Base-by-base conservation (phyloP, 1,140 invertebrate species). In the Nixonia krombeini region DNA sequence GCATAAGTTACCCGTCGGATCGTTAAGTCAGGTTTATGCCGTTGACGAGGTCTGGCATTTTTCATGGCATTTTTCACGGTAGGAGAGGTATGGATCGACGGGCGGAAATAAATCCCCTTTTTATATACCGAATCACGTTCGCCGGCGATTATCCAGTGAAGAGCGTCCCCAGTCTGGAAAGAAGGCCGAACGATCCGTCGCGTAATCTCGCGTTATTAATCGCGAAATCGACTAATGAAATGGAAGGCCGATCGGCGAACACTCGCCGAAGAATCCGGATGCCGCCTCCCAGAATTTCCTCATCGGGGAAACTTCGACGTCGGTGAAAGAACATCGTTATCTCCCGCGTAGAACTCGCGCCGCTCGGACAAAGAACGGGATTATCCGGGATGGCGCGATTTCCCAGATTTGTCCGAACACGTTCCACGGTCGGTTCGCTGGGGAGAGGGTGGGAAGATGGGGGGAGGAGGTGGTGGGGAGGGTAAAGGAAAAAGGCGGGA, bases 131-230 rank as follows among this genome's bases (percentile, higher is more conserved):
- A 46, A 52, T 53, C 35, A 47, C 28, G 31, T 18, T 23, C 18
- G 49, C 41, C 42, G 21, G 46, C 15, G 28, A 64, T 51, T 56
- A 64, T 45, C 62, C 10, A 25, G n/a, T n/a, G 35, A 35, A 13
- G 49, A 42, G 16, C 18, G 17, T 25, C 16, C 57, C 51, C 23
- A 46, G 35, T 3, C 5, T 40, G 17, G 16, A 57, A 63, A 52
- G 17, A 49, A 17, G 41, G 18, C 16, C 59, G 17, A 25, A 29
- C 23, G 44, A 55, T 66, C 31, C 49, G 26, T 49, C 52, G 26
- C 56, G 40, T 63, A 68, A 62, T 68, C 53, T 68, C 52, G 64
- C 47, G 55, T 70, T 70, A 61, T 64, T 59, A 69, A 69, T 69
- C 61, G 41, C 10, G 13, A 41, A 70, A 70, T 61, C 56, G 37